Evolutionary conservation across 2,888 invertebrate species (phyloP).

Genomic region (Tachina lurida): DNA sequence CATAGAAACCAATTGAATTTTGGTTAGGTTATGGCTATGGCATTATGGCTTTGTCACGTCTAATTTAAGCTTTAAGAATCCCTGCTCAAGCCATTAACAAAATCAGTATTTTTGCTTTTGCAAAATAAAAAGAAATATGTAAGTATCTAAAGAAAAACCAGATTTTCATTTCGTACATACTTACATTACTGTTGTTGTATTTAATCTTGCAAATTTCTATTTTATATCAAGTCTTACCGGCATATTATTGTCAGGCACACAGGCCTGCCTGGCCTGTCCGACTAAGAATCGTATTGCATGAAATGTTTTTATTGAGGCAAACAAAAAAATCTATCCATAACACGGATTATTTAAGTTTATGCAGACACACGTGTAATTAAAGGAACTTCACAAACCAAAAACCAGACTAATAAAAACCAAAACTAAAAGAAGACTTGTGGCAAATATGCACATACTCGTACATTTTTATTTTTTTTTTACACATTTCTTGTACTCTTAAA

Average conservation of each 20-base stretch:
- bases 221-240: slow-evolving; percentile 61
- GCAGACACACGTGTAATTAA: slow-evolving; percentile 67
- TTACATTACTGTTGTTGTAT: slow-evolving; percentile 24
- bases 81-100: slow-evolving; percentile 26
- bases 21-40: too few species aligned
- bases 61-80: too few species aligned
- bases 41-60: too few species aligned
- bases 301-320: slow-evolving; percentile 36
- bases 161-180: slow-evolving; percentile 57
- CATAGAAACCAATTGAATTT: too few species aligned
- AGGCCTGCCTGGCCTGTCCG: slow-evolving; percentile 19
- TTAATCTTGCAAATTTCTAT: slow-evolving; percentile 62
- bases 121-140: slow-evolving; percentile 19
- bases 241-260: slow-evolving; percentile 46
- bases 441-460: background rate
- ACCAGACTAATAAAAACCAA: slow-evolving; percentile 16
- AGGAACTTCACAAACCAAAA: slow-evolving; percentile 21
- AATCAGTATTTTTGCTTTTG: slow-evolving; percentile 38
- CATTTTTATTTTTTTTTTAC: background rate
- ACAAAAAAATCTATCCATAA: background rate
- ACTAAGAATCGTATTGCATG: slow-evolving; percentile 56
- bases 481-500: slow-evolving; percentile 7
- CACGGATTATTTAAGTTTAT: slow-evolving; percentile 17
- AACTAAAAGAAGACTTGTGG: slow-evolving; percentile 13
- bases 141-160: slow-evolving; percentile 56